Percentiles rank a stretch among this genome's conserved stretches.
Evolutionary conservation across 2,797 vertebrate species (phyloP).

Genomic region (Anabas testudineus): DNA sequence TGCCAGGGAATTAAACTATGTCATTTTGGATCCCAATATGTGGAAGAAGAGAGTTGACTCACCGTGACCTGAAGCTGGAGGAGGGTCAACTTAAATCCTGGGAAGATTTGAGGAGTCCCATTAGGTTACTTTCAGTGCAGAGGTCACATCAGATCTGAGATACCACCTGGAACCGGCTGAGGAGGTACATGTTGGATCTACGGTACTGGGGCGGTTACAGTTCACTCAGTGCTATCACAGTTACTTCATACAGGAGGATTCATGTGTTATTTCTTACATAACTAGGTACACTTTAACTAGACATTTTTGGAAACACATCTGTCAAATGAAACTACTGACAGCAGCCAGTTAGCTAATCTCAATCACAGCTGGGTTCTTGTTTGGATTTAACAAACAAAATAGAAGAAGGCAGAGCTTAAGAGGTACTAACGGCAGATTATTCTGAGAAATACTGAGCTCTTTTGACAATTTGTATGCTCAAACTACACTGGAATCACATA

Average conservation of each 20-base stretch:
- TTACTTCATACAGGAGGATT: not conserved
- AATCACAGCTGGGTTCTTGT: not conserved
- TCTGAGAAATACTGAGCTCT: not conserved
- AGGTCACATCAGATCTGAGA: conserved; percentile 1
- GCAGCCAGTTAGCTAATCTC: not conserved
- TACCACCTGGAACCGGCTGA: conserved; percentile 34
- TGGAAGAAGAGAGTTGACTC: conserved; percentile 31
- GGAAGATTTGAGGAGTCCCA: conserved; percentile 6
- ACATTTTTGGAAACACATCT: not conserved
- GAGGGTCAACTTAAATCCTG: conserved; percentile 37
- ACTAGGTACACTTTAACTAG: too few relatives aligned
- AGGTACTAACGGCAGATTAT: not conserved
- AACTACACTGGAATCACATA: not conserved
- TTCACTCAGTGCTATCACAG: conserved; percentile 1
- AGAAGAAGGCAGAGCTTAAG: not conserved
- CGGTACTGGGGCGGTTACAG: not conserved
- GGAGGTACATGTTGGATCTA: conserved; percentile 1
- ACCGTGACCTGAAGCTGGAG: conserved; percentile 32
- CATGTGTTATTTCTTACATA: not conserved
- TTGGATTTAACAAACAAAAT: not conserved
- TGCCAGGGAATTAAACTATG: conserved; percentile 30
- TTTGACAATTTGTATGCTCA: not conserved
- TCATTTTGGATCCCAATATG: conserved; percentile 35
- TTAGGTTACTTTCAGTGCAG: conserved; percentile 23
- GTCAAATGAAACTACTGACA: not conserved